Percentiles rank a stretch among this genome's conserved stretches.
Conservation (phyloP, 1,140 invertebrate genomes). For the Brachionus asplanchnoidis region DNA sequence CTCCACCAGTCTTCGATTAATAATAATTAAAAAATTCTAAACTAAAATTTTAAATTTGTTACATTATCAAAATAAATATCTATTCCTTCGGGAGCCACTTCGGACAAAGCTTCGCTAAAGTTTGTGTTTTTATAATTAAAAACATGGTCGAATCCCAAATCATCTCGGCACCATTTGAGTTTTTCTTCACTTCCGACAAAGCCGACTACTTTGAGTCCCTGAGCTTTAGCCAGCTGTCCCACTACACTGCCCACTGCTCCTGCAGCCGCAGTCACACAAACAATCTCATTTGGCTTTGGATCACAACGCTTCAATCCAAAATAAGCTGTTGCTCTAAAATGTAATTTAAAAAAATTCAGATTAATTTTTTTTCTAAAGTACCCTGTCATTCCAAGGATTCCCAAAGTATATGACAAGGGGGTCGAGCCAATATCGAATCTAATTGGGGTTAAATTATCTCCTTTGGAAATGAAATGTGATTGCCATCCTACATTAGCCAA, state of each 20-base stretch:
- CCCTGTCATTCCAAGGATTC: slow-evolving; percentile 29
- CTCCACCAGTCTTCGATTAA: slow-evolving; percentile 45
- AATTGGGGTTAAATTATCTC: slow-evolving; percentile 6
- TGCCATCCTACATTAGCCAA: slow-evolving; percentile 64
- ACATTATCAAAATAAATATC: slow-evolving; percentile 71
- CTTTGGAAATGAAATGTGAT: slow-evolving; percentile 53
- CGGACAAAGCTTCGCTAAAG: slow-evolving; percentile 58
- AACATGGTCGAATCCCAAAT: slow-evolving; percentile 64
- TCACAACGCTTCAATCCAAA: slow-evolving; percentile 69
- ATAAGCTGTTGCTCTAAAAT: slow-evolving; percentile 65
- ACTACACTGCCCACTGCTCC: slow-evolving; percentile 67
- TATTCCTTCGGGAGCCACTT: slow-evolving; percentile 63
- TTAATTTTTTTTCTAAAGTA: background rate
- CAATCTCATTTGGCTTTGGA: slow-evolving; percentile 65
- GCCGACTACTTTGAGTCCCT: slow-evolving; percentile 65
- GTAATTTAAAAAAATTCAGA: background rate
- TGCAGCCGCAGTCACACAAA: slow-evolving; percentile 61
- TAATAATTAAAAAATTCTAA: background rate
- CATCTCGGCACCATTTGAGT: slow-evolving; percentile 63
- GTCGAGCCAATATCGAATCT: slow-evolving; percentile 34
- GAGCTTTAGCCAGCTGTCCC: slow-evolving; percentile 69
- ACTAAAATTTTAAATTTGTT: slow-evolving; percentile 27
- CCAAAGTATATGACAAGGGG: slow-evolving; percentile 26
- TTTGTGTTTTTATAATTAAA: slow-evolving; percentile 67
- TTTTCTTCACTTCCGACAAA: slow-evolving; percentile 66